These are phyloP conservation scores for Harpalus rufipes DNA, from an alignment of 2,888 invertebrate genomes.

Conservation along the genomic window DNA sequence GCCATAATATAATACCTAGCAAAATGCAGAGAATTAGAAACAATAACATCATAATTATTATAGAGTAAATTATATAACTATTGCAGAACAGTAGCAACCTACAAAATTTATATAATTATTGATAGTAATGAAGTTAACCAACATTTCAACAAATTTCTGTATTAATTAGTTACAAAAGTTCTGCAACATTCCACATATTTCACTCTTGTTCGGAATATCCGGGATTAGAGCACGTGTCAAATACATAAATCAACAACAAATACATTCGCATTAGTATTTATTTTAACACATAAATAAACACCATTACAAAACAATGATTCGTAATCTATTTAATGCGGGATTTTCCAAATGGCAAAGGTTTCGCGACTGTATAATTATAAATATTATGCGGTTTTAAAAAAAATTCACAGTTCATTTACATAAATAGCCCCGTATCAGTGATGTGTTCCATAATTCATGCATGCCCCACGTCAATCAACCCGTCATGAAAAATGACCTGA, in stretches of 20 bases:
- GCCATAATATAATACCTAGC: no score
- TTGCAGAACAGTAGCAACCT: not conserved
- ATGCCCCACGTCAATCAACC: not conserved
- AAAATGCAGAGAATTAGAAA: no score
- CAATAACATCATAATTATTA: no score
- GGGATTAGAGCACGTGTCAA: not conserved
- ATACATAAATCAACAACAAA: not conserved
- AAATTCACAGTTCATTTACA: slow-evolving; percentile 19
- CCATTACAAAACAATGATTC: not conserved
- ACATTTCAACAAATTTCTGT: no score
- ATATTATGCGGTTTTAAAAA: not conserved
- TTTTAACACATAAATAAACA: slow-evolving; percentile 1
- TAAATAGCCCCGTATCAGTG: slow-evolving; percentile 1
- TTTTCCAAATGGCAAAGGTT: slow-evolving; percentile 24
- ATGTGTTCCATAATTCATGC: slow-evolving; percentile 11
- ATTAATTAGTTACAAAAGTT: no score
- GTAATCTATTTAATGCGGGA: slow-evolving; percentile 22
- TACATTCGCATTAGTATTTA: not conserved
- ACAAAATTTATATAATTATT: not conserved
- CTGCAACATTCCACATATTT: no score
- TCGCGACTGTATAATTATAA: slow-evolving; percentile 7
- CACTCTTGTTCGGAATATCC: no score
- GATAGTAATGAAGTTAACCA: no score
- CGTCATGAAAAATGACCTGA: slow-evolving; percentile 9
- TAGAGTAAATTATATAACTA: no score